phyloP scores from a whole-genome alignment of 2,888 invertebrate genomes.

The Odontothrips loti region DNA sequence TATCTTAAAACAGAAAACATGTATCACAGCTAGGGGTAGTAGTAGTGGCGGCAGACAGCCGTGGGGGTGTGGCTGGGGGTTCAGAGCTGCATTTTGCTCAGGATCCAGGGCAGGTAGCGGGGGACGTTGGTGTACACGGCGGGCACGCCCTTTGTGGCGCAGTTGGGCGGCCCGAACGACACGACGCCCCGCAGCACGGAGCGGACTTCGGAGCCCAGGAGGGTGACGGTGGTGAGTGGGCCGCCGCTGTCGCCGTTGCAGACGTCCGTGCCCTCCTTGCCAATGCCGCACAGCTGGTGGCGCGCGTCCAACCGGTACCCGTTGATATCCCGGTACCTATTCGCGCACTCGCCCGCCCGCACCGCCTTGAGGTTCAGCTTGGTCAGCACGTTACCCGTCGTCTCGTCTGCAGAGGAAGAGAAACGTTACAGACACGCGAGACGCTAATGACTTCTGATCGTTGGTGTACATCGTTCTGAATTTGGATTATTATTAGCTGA shows the following conservation, averaged over 20 bases:
- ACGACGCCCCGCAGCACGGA: slow-evolving; percentile 1
- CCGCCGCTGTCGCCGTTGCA: slow-evolving; percentile 37
- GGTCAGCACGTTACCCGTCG: neutral
- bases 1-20: neutral
- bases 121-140: neutral
- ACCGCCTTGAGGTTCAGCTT: neutral
- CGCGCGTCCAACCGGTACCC: neutral
- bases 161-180: neutral
- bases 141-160: neutral
- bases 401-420: neutral
- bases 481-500: no score
- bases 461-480: no score
- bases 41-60: neutral
- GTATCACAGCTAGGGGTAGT: neutral
- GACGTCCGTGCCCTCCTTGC: slow-evolving; percentile 31
- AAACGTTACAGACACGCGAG: no score
- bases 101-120: neutral
- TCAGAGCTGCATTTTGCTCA: neutral
- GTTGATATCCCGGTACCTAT: neutral
- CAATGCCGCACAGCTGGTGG: slow-evolving; percentile 33
- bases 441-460: no score
- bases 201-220: neutral
- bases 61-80: neutral
- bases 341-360: neutral
- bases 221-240: slow-evolving; percentile 35